Evolutionary conservation across 2,888 invertebrate genomes (phyloP).

Genomic region (Pimpla rufipes): DNA sequence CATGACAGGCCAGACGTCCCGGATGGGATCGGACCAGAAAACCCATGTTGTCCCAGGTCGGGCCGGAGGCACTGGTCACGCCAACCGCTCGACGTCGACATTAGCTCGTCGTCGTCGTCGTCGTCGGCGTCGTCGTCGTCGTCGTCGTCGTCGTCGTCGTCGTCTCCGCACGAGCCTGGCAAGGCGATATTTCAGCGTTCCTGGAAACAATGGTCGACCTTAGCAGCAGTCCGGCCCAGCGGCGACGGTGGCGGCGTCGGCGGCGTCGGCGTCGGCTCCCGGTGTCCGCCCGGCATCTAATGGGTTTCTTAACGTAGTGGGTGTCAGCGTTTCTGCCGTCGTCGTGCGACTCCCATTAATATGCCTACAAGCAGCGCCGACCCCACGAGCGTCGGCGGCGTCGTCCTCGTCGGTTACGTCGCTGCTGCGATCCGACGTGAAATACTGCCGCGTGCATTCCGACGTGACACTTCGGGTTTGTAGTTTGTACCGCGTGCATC

Average conservation of each 20-base stretch:
- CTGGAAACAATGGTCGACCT: constrained; percentile 73
- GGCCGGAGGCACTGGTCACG: constrained; percentile 64
- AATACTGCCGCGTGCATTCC: constrained; percentile 80
- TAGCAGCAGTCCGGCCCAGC: constrained; percentile 66
- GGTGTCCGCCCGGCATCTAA: constrained; percentile 74
- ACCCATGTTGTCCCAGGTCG: background rate
- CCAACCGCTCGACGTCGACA: constrained; percentile 64
- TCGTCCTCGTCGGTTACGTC: constrained; percentile 66
- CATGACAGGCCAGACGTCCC: too few relatives aligned
- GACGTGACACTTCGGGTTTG: constrained; percentile 75
- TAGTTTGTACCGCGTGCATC: constrained; percentile 59
- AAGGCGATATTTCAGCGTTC: constrained; percentile 62
- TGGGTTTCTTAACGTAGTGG: constrained; percentile 78
- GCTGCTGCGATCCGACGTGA: constrained; percentile 75
- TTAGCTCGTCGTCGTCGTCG: constrained; percentile 44
- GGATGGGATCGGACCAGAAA: background rate
- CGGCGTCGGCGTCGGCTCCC: constrained; percentile 50
- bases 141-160: constrained; percentile 39
- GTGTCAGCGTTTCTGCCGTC: constrained; percentile 75
- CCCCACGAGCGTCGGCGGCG: constrained; percentile 4
- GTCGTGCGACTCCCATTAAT: constrained; percentile 76
- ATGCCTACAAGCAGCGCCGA: constrained; percentile 71
- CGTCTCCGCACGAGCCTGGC: constrained; percentile 31
- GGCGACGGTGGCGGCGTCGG: constrained; percentile 23
- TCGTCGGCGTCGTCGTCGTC: constrained; percentile 49